Evolutionary conservation across 2,113 vertebrate genomes (phyloP).

Genomic region (Spea multiplicata): DNA sequence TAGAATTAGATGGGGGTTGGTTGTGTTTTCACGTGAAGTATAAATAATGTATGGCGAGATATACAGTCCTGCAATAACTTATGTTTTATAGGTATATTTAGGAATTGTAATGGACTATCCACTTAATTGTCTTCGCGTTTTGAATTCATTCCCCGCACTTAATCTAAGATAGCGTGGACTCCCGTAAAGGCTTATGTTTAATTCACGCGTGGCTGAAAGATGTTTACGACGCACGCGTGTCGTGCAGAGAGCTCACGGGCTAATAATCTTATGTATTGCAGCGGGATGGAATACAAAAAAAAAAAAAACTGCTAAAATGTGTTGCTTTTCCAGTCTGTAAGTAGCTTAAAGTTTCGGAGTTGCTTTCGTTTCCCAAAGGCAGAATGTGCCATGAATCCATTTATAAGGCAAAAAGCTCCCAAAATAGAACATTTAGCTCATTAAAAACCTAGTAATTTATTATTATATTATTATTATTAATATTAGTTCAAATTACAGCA

Average conservation of each 20-base stretch:
- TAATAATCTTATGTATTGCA: neutral
- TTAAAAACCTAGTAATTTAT: too few relatives aligned
- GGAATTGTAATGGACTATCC: neutral
- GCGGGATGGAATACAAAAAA: neutral
- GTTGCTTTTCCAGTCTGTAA: too few relatives aligned
- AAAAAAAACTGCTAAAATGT: too few relatives aligned
- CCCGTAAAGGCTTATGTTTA: slow-evolving; percentile 11
- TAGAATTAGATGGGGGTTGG: neutral
- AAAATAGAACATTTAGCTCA: too few relatives aligned
- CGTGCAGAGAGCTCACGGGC: neutral
- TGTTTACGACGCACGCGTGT: neutral
- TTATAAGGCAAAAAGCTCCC: too few relatives aligned
- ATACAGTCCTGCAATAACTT: neutral
- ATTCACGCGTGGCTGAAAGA: neutral
- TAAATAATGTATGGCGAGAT: slow-evolving; percentile 30
- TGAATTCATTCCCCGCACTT: slow-evolving; percentile 25
- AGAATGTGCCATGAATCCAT: too few relatives aligned
- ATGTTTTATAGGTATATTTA: slow-evolving; percentile 27
- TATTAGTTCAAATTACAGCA: too few relatives aligned
- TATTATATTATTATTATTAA: too few relatives aligned
- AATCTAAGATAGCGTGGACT: neutral
- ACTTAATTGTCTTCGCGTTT: neutral
- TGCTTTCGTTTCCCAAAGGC: too few relatives aligned
- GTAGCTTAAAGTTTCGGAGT: too few relatives aligned
- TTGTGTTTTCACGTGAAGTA: neutral